Conservation (phyloP, 2,888 invertebrate genomes). For the Himalopsyche anomala region DNA sequence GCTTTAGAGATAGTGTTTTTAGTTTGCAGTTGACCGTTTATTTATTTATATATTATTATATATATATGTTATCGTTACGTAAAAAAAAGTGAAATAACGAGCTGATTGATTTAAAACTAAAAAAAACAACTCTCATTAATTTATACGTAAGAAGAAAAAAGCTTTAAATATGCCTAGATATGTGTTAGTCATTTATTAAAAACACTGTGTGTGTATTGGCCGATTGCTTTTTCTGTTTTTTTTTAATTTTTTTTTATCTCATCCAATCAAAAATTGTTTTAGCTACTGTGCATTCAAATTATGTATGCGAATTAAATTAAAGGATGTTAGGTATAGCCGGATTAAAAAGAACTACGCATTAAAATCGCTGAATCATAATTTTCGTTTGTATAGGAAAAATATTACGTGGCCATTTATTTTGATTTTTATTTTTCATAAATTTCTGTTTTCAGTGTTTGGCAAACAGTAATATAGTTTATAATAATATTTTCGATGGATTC, state of each 20-base stretch:
- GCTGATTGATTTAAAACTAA: slow-evolving; percentile 12
- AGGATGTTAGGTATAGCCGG: no score
- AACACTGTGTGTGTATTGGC: not conserved
- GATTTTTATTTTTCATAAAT: no score
- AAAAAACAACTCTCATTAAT: not conserved
- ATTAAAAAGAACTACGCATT: no score
- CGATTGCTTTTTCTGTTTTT: not conserved
- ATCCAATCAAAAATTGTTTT: not conserved
- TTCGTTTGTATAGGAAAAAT: no score
- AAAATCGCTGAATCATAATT: no score
- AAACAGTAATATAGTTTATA: no score
- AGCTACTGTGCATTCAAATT: slow-evolving; percentile 1
- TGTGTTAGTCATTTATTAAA: slow-evolving; percentile 4
- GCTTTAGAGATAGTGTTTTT: not conserved
- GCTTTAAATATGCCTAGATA: not conserved
- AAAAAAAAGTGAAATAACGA: not conserved
- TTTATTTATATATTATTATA: not conserved
- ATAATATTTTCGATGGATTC: no score
- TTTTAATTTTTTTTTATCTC: not conserved
- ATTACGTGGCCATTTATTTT: no score
- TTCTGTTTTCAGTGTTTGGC: no score
- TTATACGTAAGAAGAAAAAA: not conserved
- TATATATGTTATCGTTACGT: not conserved
- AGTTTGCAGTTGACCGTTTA: not conserved
- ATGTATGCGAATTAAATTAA: not conserved